A percentile compares a stretch with the other conserved stretches of the same genome.
These are phyloP conservation scores for Falco punctatus DNA, from an alignment of 2,113 vertebrate genomes.

Conservation along the genomic window DNA sequence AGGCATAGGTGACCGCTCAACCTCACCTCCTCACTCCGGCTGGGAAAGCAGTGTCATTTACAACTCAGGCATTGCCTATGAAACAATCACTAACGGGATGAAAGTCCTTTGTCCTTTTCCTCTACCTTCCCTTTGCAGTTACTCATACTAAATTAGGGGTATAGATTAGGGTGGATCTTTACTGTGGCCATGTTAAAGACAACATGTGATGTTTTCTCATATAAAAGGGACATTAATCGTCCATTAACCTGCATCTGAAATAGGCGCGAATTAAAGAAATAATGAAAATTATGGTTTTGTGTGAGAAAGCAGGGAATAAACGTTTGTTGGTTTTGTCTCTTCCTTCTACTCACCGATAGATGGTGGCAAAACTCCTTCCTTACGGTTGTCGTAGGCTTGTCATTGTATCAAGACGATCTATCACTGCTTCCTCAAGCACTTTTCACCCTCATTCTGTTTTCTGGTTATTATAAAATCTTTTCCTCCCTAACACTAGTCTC, in stretches of 20 bases:
- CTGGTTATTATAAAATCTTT: neutral
- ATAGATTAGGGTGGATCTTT: neutral
- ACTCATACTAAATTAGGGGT: neutral
- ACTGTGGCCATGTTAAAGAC: neutral
- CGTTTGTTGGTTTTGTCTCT: neutral
- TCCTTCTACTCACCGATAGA: neutral
- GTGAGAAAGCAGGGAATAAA: neutral
- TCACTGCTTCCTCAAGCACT: neutral
- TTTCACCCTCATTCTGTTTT: neutral
- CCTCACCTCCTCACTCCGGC: neutral
- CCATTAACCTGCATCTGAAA: neutral
- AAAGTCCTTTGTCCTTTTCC: neutral
- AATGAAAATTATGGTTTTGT: neutral
- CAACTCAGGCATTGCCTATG: neutral
- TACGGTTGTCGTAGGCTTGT: neutral
- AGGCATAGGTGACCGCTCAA: neutral
- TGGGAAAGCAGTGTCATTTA: neutral
- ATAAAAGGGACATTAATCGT: neutral
- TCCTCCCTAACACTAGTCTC: neutral
- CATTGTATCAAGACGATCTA: neutral
- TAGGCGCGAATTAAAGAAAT: neutral
- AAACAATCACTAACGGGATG: neutral
- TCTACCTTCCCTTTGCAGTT: neutral
- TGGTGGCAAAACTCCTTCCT: conserved; percentile 57
- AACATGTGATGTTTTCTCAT: neutral